Base-by-base conservation (phyloP, 2,113 vertebrate genomes). In the Crocuta crocuta region DNA sequence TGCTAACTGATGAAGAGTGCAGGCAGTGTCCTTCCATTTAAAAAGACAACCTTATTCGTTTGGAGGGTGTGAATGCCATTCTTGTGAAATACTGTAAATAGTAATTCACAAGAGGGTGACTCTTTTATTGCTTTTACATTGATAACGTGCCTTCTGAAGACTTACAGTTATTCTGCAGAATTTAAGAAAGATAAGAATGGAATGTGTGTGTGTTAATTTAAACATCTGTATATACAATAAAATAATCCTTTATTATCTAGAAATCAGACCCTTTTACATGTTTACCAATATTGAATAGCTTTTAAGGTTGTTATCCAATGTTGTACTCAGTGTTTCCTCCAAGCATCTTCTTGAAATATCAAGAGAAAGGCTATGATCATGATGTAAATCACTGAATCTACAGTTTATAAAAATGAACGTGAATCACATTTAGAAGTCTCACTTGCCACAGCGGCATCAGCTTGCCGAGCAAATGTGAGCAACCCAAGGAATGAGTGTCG, bases 41-140 rank as follows among this genome's bases (percentile, higher is more conserved):
- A 98, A 98, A 97, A 98, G 97, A 94, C 96, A 98, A 78, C 84
- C 80, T 45, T 1, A 0, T 98, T 96, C 94, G 0, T 95, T 97
- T 78, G 26, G 95, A 98, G 93, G 92, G 97, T 68, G 86, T 0
- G 0, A 96, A 80, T 26, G 4, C 84, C 95, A 82, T 98, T 98
- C 97, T 98, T 95, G 91, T 97, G 98, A 98, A 98, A 98, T 76
- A 53, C 1, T 66, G 81, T 91, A 66, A 53, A 91, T 95, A 96
- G 95, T 96, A 97, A 89, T 94, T 99, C 87, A 65, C 83, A 87
- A 98, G 98, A 84, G 91, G 82, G 93, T 98, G 98, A 97, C 98
- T 97, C 98, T 98, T 98, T 98, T 98, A 98, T 71, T 31, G 95
- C 96, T 95, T 97, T 95, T 97, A 73, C 35, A 65, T 86, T 89